phyloP scores from a whole-genome alignment of 2,797 vertebrate species.

The Eupleurogrammus muticus region DNA sequence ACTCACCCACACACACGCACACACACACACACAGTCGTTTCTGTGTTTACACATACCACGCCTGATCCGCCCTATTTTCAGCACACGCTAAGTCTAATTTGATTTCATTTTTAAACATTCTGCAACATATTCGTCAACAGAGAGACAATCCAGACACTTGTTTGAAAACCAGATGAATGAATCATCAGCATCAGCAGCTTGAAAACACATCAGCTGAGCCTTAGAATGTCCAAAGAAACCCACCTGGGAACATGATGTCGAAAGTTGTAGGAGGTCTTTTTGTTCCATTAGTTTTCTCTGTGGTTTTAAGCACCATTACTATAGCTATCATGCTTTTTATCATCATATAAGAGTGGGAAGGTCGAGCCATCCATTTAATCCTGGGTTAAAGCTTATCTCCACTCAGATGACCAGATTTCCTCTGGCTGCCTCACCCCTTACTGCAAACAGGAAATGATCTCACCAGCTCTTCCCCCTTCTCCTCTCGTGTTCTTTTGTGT shows the following conservation, averaged over 20 bases:
- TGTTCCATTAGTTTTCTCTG: background rate
- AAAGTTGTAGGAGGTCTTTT: background rate
- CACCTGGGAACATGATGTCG: background rate
- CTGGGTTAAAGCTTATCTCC: slow-evolving; percentile 39
- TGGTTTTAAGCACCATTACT: background rate
- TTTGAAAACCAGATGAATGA: background rate
- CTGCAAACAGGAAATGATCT: slow-evolving; percentile 74
- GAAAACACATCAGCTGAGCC: background rate
- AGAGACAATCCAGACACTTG: background rate
- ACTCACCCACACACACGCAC: background rate
- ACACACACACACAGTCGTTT: background rate
- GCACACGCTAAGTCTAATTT: background rate
- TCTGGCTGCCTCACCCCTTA: slow-evolving; percentile 37
- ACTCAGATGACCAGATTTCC: slow-evolving; percentile 45
- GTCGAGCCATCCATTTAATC: slow-evolving; percentile 23
- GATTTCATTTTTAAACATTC: background rate
- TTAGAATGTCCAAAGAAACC: background rate
- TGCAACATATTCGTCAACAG: background rate
- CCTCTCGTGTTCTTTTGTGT: slow-evolving; percentile 26
- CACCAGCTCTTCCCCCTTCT: slow-evolving; percentile 29
- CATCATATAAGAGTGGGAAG: background rate
- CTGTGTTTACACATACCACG: background rate
- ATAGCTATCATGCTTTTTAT: background rate
- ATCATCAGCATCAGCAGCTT: background rate
- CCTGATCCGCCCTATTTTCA: background rate